These are phyloP conservation scores for Muscicapa striata DNA, from an alignment of 2,797 vertebrate species.

Conservation along the genomic window DNA sequence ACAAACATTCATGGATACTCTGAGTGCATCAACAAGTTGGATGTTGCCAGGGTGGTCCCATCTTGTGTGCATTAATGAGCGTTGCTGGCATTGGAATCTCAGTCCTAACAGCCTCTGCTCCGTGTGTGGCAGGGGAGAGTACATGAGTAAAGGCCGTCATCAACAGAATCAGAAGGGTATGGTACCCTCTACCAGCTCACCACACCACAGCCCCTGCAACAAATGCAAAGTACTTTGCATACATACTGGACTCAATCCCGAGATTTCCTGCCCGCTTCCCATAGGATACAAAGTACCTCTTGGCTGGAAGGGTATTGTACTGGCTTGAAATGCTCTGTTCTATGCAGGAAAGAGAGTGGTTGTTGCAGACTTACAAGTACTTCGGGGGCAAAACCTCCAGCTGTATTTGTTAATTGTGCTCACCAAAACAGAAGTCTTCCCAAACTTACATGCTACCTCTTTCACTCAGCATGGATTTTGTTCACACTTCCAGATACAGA, in stretches of 20 bases:
- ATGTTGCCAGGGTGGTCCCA: background rate
- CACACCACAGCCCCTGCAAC: background rate
- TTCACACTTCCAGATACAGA: background rate
- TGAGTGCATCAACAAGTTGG: background rate
- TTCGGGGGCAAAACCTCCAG: background rate
- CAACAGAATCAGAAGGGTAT: background rate
- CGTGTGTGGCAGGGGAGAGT: background rate
- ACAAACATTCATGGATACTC: accelerated
- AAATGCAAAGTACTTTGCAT: background rate
- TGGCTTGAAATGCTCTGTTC: background rate
- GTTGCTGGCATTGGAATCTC: background rate
- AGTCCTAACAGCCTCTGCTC: background rate
- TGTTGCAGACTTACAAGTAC: background rate
- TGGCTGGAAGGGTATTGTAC: background rate
- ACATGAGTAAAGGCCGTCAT: background rate
- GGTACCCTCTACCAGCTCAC: background rate
- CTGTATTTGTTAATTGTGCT: background rate
- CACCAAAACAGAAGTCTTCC: background rate
- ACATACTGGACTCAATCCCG: accelerated
- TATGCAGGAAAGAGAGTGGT: background rate
- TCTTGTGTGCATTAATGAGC: accelerated
- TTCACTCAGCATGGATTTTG: background rate
- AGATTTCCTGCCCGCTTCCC: background rate
- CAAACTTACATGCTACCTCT: background rate
- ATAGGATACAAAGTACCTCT: background rate